phyloP scores from a whole-genome alignment of 2,797 vertebrate species.

The Buceros bicornis region DNA sequence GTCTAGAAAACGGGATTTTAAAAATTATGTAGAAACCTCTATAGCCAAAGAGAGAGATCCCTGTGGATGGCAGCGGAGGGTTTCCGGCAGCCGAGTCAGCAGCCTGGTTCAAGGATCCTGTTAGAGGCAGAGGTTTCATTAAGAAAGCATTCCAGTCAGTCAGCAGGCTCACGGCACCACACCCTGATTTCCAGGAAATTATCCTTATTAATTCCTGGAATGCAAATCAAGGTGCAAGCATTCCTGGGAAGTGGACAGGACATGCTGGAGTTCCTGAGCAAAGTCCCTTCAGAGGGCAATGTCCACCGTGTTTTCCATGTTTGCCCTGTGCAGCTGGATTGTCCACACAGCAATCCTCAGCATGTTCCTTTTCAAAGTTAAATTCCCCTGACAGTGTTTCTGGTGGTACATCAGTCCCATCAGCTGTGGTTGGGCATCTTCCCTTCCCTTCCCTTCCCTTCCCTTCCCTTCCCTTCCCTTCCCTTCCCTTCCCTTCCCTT shows the following conservation, averaged over 20 bases:
- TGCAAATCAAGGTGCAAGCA: neutral
- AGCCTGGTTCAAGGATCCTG: neutral
- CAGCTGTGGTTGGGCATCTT: neutral
- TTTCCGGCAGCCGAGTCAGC: rapidly evolving
- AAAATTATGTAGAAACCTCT: neutral
- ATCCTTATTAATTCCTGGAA: neutral
- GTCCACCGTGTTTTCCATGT: neutral
- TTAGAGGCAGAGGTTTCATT: neutral
- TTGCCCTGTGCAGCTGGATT: neutral
- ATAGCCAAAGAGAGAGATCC: neutral
- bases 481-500: too few relatives aligned
- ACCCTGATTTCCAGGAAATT: neutral
- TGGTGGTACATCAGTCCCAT: neutral
- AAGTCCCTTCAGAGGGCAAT: neutral
- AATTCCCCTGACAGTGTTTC: neutral
- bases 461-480: too few relatives aligned
- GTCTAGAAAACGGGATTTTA: neutral
- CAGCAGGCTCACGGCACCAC: neutral
- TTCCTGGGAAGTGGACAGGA: neutral
- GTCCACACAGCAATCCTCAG: neutral
- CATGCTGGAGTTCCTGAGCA: rapidly evolving
- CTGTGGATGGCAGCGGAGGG: neutral
- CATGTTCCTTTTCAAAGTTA: neutral
- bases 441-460: too few relatives aligned
- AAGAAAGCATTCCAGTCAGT: neutral